Base-by-base conservation (phyloP, 2,797 vertebrate species). In the Pyrocephalus nanus region DNA sequence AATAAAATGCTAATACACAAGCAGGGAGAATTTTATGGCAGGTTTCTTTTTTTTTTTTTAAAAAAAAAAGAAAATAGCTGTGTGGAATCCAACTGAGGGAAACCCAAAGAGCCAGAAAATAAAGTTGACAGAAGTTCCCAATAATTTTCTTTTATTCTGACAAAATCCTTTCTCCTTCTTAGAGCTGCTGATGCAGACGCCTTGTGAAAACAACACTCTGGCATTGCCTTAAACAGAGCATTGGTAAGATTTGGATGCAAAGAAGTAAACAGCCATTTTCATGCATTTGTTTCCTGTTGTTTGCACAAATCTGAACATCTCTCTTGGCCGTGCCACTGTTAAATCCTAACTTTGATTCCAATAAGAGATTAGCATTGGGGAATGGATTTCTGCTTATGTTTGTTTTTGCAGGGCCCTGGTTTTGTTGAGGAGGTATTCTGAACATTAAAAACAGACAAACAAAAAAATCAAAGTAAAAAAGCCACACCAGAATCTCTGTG, bases 91-190 rank as follows among this genome's bases (percentile, higher is more conserved):
- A 95, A 74, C 89, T 61, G 93, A 89, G 73, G 78, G 69, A 96
- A 95, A 42, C 80, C 82, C 91, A 90, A 83, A 94, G 87, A 95
- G 88, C 7, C 48, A 88, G 83, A 96, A 95, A 96, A 97, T 80
- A 80, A 95, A 92, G 42, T 72, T 91, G 78, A 88, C 47, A 96
- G 76, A 94, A 84, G 73, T 75, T 85, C 30, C n/a, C 43, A 80
- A 80, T 80, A 93, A 67, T 90, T 90, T 64, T 57, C 73, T 95
- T 89, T 86, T 77, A 88, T 90, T 89, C 79, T 92, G 74, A 96
- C 81, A 94, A 89, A 93, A 72, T 62, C 36, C 67, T 93, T 94
- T 95, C 72, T 91, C 84, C 67, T 73, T 25, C 47, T 94, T 93
- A 76, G 72, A 77, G 66, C 53, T 84, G 86, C 75, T 92, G 78